Evolutionary conservation across 1,140 invertebrate species (phyloP).

Genomic region (Drosophila seguyi): DNA sequence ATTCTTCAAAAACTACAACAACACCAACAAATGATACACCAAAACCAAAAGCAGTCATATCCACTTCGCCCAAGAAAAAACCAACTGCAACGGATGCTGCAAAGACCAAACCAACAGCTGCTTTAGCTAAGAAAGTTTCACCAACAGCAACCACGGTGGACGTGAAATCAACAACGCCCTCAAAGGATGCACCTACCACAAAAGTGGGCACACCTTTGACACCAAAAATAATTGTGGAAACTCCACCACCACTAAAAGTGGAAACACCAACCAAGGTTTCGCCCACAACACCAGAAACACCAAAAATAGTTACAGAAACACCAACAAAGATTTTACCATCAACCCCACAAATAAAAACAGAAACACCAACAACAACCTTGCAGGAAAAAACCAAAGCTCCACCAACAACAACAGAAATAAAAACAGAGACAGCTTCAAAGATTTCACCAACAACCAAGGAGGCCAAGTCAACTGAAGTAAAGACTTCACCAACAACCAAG

Average conservation of each 20-base stretch:
- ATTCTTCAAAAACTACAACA: conserved; percentile 5
- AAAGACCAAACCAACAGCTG: conserved; percentile 3
- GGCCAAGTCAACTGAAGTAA: conserved; percentile 3
- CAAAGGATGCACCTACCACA: conserved; percentile 10
- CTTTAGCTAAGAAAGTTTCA: conserved; percentile 1
- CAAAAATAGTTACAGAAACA: not conserved
- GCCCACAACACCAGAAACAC: not conserved
- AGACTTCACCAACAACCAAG: conserved; percentile 8
- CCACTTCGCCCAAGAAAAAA: conserved; percentile 10
- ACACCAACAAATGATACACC: not conserved
- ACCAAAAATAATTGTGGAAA: conserved; percentile 15
- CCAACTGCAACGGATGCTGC: not conserved
- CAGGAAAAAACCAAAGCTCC: conserved; percentile 1
- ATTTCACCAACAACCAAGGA: conserved; percentile 17
- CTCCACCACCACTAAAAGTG: conserved; percentile 11
- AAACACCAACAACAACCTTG: not conserved
- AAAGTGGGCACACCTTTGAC: conserved; percentile 14
- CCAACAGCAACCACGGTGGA: conserved; percentile 1
- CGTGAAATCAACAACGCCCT: not conserved
- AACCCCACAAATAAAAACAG: conserved; percentile 5
- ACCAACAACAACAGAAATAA: conserved; percentile 1
- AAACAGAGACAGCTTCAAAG: not conserved
- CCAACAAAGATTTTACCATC: conserved; percentile 20
- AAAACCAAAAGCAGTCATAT: not conserved
- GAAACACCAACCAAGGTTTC: not conserved